Conservation (phyloP, 2,797 vertebrate genomes). For the Arctocebus calabarensis region DNA sequence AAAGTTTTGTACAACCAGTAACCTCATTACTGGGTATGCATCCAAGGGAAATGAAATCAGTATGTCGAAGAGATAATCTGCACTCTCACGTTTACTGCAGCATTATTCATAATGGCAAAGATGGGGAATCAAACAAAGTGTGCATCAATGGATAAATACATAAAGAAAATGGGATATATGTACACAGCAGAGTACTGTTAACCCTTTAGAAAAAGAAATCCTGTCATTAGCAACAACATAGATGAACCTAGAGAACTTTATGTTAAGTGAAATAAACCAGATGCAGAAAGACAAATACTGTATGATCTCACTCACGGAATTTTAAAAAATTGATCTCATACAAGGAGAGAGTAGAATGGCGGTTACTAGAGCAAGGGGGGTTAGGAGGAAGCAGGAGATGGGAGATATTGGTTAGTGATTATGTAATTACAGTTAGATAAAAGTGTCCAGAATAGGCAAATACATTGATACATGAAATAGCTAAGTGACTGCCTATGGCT, state of each 20-base stretch:
- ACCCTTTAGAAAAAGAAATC: background rate
- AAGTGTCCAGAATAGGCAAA: background rate
- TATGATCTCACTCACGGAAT: background rate
- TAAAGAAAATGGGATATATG: background rate
- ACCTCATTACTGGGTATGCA: background rate
- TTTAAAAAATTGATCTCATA: background rate
- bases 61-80: background rate
- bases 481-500: background rate
- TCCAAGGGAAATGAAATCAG: background rate
- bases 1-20: background rate
- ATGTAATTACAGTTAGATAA: background rate
- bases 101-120: background rate
- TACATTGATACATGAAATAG: background rate
- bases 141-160: background rate
- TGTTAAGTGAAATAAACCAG: background rate
- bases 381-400: background rate
- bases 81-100: background rate
- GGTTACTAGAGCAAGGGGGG: background rate
- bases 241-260: background rate
- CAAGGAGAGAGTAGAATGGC: background rate
- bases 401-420: background rate
- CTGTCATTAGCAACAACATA: background rate
- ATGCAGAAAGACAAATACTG: background rate
- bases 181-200: background rate
- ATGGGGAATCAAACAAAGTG: background rate